phyloP scores from a whole-genome alignment of 2,797 vertebrate genomes.

The Malurus splendens region DNA sequence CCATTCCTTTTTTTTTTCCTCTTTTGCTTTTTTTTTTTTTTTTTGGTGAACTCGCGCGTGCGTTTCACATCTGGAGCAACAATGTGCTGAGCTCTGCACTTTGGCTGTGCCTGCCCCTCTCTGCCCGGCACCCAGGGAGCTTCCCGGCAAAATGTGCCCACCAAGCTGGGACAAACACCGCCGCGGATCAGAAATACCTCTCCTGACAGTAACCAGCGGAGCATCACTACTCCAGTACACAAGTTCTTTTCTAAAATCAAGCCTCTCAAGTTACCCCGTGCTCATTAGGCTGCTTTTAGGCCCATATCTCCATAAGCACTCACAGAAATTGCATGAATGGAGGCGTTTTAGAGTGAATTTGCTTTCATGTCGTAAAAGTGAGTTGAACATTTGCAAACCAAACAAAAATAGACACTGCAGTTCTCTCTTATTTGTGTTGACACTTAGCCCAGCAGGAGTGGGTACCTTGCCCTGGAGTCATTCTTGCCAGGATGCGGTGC shows the following conservation, averaged over 20 bases:
- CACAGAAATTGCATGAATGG: background rate
- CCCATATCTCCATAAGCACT: background rate
- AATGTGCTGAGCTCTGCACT: constrained; percentile 31
- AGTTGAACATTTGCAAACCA: background rate
- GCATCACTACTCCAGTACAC: background rate
- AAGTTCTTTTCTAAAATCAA: background rate
- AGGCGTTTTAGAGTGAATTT: background rate
- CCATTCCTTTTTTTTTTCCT: background rate
- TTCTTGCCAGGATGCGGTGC: background rate
- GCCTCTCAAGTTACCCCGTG: background rate
- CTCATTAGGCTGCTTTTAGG: background rate
- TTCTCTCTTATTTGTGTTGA: background rate
- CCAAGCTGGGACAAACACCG: fast-evolving
- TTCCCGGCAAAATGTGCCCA: background rate
- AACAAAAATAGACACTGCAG: fast-evolving
- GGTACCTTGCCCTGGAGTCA: background rate
- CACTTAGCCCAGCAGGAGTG: background rate
- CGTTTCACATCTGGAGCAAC: background rate
- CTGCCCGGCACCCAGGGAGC: background rate
- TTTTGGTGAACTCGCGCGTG: background rate
- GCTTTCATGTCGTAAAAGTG: background rate
- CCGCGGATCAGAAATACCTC: background rate
- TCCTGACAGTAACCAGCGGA: background rate
- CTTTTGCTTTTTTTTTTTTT: background rate
- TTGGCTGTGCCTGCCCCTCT: background rate